These are phyloP conservation scores for Lacanobia wlatinum DNA, from an alignment of 2,888 invertebrate genomes.

Conservation along the genomic window DNA sequence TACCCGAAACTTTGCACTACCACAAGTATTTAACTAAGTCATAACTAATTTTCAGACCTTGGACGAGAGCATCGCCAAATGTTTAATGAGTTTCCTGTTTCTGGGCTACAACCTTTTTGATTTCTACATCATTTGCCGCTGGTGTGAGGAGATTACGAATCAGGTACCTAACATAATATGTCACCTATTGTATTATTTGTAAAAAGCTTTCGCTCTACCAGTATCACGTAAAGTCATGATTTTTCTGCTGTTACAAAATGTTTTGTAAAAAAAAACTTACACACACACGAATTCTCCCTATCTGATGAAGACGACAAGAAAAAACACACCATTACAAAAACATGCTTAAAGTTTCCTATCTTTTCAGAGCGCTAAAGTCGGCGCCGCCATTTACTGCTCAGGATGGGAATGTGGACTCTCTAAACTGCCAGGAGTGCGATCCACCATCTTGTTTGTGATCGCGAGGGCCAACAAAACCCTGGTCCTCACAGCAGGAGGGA, in stretches of 20 bases:
- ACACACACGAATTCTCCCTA: too few relatives aligned
- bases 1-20: conserved; percentile 13
- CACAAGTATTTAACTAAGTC: conserved; percentile 12
- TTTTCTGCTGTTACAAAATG: too few relatives aligned
- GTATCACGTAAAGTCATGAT: too few relatives aligned
- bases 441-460: conserved; percentile 77
- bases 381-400: conserved; percentile 81
- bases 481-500: conserved; percentile 83
- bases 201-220: too few relatives aligned
- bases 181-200: background rate
- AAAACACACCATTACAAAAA: too few relatives aligned
- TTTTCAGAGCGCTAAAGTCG: conserved; percentile 78
- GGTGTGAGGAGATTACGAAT: conserved; percentile 84
- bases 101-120: conserved; percentile 83
- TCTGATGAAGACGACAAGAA: background rate
- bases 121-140: conserved; percentile 82
- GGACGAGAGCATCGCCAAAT: conserved; percentile 74
- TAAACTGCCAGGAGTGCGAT: conserved; percentile 75
- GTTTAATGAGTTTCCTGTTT: conserved; percentile 81
- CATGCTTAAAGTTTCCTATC: too few relatives aligned
- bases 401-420: conserved; percentile 83
- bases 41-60: conserved; percentile 73
- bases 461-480: conserved; percentile 80
- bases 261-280: background rate
- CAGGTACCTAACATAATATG: conserved; percentile 75